Evolutionary conservation across 2,797 vertebrate genomes (phyloP), one percentile per base, ranked within the genome.

Genomic region (Propithecus perrieri): DNA sequence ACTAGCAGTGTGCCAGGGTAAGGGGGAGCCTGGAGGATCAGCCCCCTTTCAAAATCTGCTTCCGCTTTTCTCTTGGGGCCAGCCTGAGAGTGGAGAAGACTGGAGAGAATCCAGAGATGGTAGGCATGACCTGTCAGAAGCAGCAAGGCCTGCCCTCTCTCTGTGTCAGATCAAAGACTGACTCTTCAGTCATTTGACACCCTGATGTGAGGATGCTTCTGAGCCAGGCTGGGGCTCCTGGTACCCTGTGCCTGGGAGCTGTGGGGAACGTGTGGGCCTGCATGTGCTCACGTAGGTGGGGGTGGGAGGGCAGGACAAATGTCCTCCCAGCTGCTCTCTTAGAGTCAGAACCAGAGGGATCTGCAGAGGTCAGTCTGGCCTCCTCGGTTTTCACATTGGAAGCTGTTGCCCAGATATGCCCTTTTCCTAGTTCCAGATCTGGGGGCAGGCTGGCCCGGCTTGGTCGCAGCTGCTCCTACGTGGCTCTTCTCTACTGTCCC

Each of bases 91-190:
- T n/a, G 4, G 59, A 83, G 72, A 85, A 95, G 55, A 35, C n/a
- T 18, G 61, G 87, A 85, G 93, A 93, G 86, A 89, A 86, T 79
- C 85, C 71, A 74, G 95, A 88, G 95, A 61, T 28, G 3, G 74
- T 75, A 67, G 65, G n/a, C 6, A 2, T 67, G 71, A 59, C 71
- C 59, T 96, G 75, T 84, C 57, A 74, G 46, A 67, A 87, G 65
- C 55, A 91, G 53, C 63, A 85, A n/a, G 57, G 89, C 76, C 93
- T 91, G 93, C 35, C 83, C 46, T 75, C 26, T 87, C 38, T 94
- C 81, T 94, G n/a, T 87, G 84, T 95, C 86, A 94, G 63, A 96
- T 97, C 97, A 96, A 97, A 97, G 95, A 55, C 93, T 1, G 33
- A 65, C 74, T 89, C 93, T 81, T 80, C 75, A 95, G 96, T 91